phyloP scores from a whole-genome alignment of 2,797 vertebrate genomes.

The Schizopygopsis malacanthus region DNA sequence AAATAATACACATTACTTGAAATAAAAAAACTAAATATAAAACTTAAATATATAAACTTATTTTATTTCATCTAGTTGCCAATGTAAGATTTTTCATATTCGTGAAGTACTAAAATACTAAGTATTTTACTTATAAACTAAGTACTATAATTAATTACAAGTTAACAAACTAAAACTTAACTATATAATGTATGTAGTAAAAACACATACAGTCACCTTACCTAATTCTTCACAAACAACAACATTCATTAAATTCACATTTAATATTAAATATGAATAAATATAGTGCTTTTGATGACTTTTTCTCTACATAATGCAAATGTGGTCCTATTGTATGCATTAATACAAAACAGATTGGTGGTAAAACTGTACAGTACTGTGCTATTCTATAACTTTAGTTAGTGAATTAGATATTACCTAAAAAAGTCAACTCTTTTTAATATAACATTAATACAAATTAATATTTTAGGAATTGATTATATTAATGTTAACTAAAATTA shows the following conservation, averaged over 20 bases:
- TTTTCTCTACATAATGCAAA: background rate
- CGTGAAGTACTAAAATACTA: too few species aligned
- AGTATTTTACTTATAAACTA: too few species aligned
- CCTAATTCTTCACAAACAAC: background rate
- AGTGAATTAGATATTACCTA: background rate
- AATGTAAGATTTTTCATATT: too few species aligned
- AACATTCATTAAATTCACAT: background rate
- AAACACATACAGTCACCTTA: background rate
- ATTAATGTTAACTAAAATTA: background rate
- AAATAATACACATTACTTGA: too few species aligned
- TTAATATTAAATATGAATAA: background rate
- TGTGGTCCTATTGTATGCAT: background rate
- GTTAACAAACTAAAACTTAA: too few species aligned
- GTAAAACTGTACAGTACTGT: background rate
- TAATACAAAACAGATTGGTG: background rate
- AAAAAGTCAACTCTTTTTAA: background rate
- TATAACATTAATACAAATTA: background rate
- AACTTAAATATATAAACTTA: too few species aligned
- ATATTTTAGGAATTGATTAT: background rate
- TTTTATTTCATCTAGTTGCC: too few species aligned
- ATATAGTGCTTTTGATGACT: background rate
- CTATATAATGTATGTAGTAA: too few species aligned
- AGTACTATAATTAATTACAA: too few species aligned
- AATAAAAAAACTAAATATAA: too few species aligned
- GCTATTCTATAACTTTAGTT: background rate